Evolutionary conservation across 2,113 vertebrate genomes (phyloP), one percentile per base, ranked within the genome.

Genomic region (Callopanchax toddi): DNA sequence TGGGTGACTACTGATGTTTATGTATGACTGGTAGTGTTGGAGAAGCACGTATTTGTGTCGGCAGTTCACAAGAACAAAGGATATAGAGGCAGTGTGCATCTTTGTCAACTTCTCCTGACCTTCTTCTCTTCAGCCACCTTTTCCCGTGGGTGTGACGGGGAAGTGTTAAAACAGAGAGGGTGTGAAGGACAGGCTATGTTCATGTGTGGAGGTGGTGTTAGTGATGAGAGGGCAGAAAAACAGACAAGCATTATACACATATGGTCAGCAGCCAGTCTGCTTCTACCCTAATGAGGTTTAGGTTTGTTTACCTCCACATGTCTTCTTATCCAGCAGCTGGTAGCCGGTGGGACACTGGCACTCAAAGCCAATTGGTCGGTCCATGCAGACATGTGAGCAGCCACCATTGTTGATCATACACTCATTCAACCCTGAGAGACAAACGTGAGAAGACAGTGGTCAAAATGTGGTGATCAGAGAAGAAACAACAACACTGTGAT

Each of bases 251-350:
- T 32, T n/a, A 40, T 17, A 23, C 21, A n/a, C 9, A 46, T 39
- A 43, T 1, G 17, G 21, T 71, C 67, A 62, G 60, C 48, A 66
- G 29, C 23, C 55, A 55, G 32, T 20, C 45, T 37, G 36, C 11
- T 8, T 36, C n/a, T n/a, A n/a, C n/a, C 34, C 34, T 11, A 6
- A 11, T 36, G 43, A 34, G 48, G 64, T 36, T 13, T 4, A 20
- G 58, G 11, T 37, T 40, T 65, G 77, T 65, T 95, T 91, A 99
- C 97, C 97, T 80, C 96, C 96, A 71, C 97, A 99, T 1, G 97
- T 98, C 92, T 97, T 97, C 84, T 95, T 95, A 89, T 99, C 97
- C 86, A 98, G 87, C 26, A 99, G 94, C 89, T 91, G 95, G 90
- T 96, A 98, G 36, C 97, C 97, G 0, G 91, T 63, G 0, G 96